Evolutionary conservation across 2,797 vertebrate genomes (phyloP), one percentile per base, ranked within the genome.

Genomic region (Labeo calbasu): DNA sequence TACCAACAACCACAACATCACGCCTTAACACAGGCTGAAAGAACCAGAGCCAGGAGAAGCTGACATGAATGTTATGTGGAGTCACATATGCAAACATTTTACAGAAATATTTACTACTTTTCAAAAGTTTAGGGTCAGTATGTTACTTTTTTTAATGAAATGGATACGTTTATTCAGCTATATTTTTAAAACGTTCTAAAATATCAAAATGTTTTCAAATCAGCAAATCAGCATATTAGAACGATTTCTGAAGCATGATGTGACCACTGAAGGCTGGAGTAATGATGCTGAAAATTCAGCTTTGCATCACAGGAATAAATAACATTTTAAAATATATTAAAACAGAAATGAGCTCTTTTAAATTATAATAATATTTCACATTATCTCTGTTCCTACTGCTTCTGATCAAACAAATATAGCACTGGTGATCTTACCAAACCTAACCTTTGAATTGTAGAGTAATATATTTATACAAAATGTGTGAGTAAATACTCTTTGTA

Each of bases 1-100:
- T 97, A 92, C 96, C 95, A 91, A 95, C 89, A 92, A 97, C 92
- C 93, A 91, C 92, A 81, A 92, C 59, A 83, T 96, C 93, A 82
- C 93, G 86, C 86, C 85, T 90, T 81, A 87, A 85, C 75, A 86
- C 82, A 84, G 89, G 84, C 90, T 91, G 90, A 76, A 86, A 89
- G 85, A 88, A 88, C 85, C 87, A 89, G 71, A 88, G 79, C 75
- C 84, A 69, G 76, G 77, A 85, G 11, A 87, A 65, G 73, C 63
- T 80, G 66, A 69, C 36, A 81, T 86, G 48, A 85, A 69, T 32
- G 43, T 77, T 75, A 68, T 14, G 77, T 32, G 70, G 77, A 81
- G 25, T 71, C 76, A 77, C 28, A 66, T 55, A 70, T 43, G 53
- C 57, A 77, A 59, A 72, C 51, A 72, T 53, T 46, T 51, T 77